Evolutionary conservation across 2,888 invertebrate genomes (phyloP).

Genomic region (Lepidonotus clava): DNA sequence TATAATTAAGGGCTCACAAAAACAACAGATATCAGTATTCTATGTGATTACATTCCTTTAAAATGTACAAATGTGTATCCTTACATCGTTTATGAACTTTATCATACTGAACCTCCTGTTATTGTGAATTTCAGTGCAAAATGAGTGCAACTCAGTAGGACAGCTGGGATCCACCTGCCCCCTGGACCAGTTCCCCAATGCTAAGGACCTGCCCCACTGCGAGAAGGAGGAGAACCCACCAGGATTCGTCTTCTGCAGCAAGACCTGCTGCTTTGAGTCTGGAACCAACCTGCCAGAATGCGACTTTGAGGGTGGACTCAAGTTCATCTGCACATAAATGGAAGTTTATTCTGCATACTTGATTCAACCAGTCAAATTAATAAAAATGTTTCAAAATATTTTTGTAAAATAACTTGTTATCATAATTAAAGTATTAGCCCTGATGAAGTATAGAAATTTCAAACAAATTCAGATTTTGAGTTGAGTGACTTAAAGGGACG

Average conservation of each 20-base stretch:
- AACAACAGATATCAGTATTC: too few relatives aligned
- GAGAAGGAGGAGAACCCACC: constrained; percentile 48
- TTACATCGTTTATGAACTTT: neutral
- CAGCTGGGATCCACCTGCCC: constrained; percentile 42
- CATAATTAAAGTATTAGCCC: too few relatives aligned
- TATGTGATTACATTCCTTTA: too few relatives aligned
- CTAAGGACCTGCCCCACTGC: constrained; percentile 26
- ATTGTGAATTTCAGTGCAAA: constrained; percentile 7
- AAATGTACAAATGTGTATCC: too few relatives aligned
- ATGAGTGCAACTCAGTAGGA: constrained; percentile 35
- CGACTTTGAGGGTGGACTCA: constrained; percentile 19
- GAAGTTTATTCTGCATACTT: too few relatives aligned
- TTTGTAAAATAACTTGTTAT: too few relatives aligned
- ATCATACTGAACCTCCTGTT: neutral
- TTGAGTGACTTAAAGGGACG: too few relatives aligned
- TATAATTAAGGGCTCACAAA: too few relatives aligned
- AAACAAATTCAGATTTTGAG: too few relatives aligned
- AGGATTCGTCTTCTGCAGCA: constrained; percentile 43
- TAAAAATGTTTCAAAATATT: too few relatives aligned
- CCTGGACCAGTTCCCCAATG: constrained; percentile 38
- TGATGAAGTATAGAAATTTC: too few relatives aligned
- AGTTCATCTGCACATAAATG: constrained; percentile 43
- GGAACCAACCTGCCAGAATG: constrained; percentile 34
- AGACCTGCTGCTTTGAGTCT: constrained; percentile 33
- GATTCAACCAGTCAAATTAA: too few relatives aligned